Percentiles rank a stretch among this genome's conserved stretches.
Conservation (phyloP, 2,113 vertebrate genomes). For the Cynopterus brachyotis region DNA sequence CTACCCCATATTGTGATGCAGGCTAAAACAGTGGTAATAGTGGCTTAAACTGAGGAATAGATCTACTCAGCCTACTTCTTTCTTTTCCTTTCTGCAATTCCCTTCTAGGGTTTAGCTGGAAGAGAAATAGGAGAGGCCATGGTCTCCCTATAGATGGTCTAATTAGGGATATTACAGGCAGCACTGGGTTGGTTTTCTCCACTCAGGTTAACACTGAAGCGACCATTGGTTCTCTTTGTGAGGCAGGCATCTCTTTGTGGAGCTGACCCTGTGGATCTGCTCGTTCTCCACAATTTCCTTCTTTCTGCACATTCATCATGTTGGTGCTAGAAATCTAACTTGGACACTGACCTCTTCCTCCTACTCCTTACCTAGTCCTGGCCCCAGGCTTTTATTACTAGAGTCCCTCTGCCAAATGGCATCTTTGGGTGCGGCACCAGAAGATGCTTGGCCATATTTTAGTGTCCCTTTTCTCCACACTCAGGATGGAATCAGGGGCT, state of each 20-base stretch:
- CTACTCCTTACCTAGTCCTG: background rate
- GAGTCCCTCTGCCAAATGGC: background rate
- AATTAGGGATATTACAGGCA: background rate
- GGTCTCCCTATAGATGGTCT: background rate
- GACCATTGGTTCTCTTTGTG: background rate
- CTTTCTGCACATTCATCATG: background rate
- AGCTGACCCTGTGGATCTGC: background rate
- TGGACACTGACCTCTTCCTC: background rate
- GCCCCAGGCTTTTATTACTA: background rate
- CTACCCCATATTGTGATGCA: background rate
- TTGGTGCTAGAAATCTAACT: background rate
- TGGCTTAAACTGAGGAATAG: background rate
- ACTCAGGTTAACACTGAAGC: background rate
- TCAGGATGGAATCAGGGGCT: background rate
- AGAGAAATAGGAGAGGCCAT: background rate
- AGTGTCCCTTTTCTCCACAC: background rate
- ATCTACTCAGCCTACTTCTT: background rate
- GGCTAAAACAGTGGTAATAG: background rate
- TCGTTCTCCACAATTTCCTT: background rate
- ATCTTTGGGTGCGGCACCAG: background rate
- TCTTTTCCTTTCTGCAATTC: constrained; percentile 1
- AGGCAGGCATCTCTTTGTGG: background rate
- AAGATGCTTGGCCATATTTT: background rate
- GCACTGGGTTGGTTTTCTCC: background rate
- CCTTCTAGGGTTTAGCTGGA: background rate